Evolutionary conservation across 2,888 invertebrate species (phyloP), one percentile per base, ranked within the genome.

Genomic region (Tillus elongatus): DNA sequence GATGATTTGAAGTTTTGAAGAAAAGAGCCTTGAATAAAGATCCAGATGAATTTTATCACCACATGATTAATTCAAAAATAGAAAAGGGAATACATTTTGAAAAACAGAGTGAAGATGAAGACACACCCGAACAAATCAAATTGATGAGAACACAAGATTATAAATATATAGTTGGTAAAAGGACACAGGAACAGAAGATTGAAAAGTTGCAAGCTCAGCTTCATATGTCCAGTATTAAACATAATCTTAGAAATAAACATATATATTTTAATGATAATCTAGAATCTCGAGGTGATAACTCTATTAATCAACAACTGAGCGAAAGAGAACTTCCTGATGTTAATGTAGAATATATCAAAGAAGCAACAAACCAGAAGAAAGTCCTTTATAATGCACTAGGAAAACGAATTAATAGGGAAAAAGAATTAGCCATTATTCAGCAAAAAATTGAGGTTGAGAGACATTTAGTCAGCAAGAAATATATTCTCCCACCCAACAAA

Each of bases 11-110:
- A 58, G 62, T 84, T 15, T 65, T 98, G 36, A 78, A 82, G 39
- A 83, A 83, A 60, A 76, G 87, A 40, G 95, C 92, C 0, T 67
- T 90, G 13, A 85, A 93, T 58, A 88, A 82, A 61, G 98, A 98
- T 70, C 93, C 95, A 1, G 96, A 98, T 79, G 98, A 98, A 64
- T 98, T 96, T 68, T 89, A 96, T 63, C 91, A 89, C 68, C 93
- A 95, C 59, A 97, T 97, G 96, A 78, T 92, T 39, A 91, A 89
- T 61, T 86, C 92, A 0, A 79, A 80, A 63, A 66, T 84, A 0
- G 63, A 72, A 43, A 69, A 69, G 47, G 73, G 72, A 1, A 45
- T 58, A 38, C 81, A 82, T 52, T 79, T 79, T 58, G 80, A 86
- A 52, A 66, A 79, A 24, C 71, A 72, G 43, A 79, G 82, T 42